These are phyloP conservation scores for Ceratotherium simum DNA, from an alignment of 2,113 vertebrate genomes.

Conservation along the genomic window DNA sequence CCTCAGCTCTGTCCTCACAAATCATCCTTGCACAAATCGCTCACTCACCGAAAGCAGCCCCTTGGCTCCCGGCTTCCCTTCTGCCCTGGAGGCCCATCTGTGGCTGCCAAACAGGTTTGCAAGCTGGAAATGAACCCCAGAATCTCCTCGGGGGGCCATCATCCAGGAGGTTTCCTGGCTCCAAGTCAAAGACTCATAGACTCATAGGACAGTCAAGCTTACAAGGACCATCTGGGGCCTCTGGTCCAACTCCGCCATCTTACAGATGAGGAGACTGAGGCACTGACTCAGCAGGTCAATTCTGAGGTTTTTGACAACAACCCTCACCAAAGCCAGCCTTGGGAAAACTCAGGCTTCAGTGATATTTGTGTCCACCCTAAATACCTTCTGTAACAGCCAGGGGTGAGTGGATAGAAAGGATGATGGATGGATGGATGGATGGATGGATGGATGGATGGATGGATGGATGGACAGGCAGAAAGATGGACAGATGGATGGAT, in stretches of 20 bases:
- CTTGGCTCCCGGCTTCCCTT: conserved; percentile 13
- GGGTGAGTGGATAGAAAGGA: neutral
- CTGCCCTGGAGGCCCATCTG: conserved; percentile 17
- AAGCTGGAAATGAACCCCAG: conserved; percentile 3
- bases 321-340: neutral
- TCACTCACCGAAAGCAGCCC: conserved; percentile 4
- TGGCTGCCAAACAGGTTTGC: conserved; percentile 16
- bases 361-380: neutral
- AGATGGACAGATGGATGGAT: too few relatives aligned
- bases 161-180: neutral
- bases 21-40: conserved; percentile 17
- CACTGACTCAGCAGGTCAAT: neutral
- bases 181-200: neutral
- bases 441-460: neutral
- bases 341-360: neutral
- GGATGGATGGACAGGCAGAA: too few relatives aligned
- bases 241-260: neutral
- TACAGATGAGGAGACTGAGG: neutral
- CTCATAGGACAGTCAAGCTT: neutral
- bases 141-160: neutral
- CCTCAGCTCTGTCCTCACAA: conserved; percentile 59
- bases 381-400: neutral
- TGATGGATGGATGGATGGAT: neutral
- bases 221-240: neutral
- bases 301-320: neutral